Base-by-base conservation (phyloP, 1,140 invertebrate species). In the Monochamus saltuarius region DNA sequence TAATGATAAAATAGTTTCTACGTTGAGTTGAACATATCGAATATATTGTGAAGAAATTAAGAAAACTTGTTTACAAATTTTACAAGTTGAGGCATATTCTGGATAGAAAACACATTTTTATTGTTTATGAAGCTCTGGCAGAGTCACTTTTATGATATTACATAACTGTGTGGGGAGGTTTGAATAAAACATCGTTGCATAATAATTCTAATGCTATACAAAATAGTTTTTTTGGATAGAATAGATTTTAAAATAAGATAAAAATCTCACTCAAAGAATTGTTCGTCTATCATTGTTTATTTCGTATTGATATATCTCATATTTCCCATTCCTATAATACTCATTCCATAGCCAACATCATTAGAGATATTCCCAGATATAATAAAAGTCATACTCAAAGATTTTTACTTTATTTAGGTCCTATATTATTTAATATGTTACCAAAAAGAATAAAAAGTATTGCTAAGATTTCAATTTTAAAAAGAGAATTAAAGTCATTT, bases 171-270 rank as follows among this genome's bases (percentile, higher is more conserved):
- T 47, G 16, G 45, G 16, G 16, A 6, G 45, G 45, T 14, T 47
- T 47, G 45, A 47, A 47, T 47, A 47, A 47, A 38, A 47, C 16
- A 47, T 22, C 17, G 16, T 47, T 47, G 16, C 42, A n/a, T n/a
- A n/a, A 45, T 45, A 38, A 38, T 38, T n/a, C n/a, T 8, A 7
- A 38, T 8, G 37, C n/a, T 7, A 8, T 47, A 47, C 45, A 47
- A 47, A 17, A 47, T 22, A 47, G 3, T n/a, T 9, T 11, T n/a
- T 19, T 47, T 22, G 16, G 29, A 47, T 22, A 13, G 45, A 17
- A 22, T 10, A 22, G 16, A 19, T 47, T 11, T 47, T 19, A 19
- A 47, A 47, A 22, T 14, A 47, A 22, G 45, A 8, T 16, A 47
- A 22, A 19, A 8, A 8, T 8, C n/a, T 38, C 37, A 8, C 7